phyloP scores from a whole-genome alignment of 2,797 vertebrate genomes.

The Spatula clypeata region DNA sequence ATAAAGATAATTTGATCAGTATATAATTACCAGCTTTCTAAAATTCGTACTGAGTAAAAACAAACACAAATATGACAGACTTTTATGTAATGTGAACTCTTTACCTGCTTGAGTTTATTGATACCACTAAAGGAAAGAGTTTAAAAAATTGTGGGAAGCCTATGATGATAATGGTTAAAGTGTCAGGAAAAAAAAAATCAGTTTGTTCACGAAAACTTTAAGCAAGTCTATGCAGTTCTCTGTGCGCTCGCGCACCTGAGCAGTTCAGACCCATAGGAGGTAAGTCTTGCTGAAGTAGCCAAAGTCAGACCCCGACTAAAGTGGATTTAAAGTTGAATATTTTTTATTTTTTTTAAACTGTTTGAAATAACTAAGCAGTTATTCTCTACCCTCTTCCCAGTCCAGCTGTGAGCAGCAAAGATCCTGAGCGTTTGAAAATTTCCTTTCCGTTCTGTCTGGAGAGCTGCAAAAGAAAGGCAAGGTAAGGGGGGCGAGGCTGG shows the following conservation, averaged over 20 bases:
- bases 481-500: not conserved
- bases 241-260: accelerated
- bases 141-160: not conserved
- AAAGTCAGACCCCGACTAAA: not conserved
- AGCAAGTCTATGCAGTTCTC: not conserved
- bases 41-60: not conserved
- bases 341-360: not conserved
- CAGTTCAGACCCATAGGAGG: not conserved
- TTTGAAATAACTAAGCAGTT: constrained; percentile 43
- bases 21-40: not conserved
- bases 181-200: not conserved
- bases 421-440: not conserved
- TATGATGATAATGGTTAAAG: not conserved
- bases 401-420: constrained; percentile 6
- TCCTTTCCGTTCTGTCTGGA: not conserved
- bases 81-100: not conserved
- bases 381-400: not conserved
- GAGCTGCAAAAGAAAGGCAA: constrained; percentile 15
- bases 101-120: not conserved
- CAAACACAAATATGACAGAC: accelerated
- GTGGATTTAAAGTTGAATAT: not conserved
- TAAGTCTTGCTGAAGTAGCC: constrained; percentile 42
- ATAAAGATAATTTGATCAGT: not conserved
- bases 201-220: not conserved
- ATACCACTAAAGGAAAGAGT: not conserved